Conservation (phyloP, 2,113 vertebrate genomes). For the Brienomyrus longianalis region DNA sequence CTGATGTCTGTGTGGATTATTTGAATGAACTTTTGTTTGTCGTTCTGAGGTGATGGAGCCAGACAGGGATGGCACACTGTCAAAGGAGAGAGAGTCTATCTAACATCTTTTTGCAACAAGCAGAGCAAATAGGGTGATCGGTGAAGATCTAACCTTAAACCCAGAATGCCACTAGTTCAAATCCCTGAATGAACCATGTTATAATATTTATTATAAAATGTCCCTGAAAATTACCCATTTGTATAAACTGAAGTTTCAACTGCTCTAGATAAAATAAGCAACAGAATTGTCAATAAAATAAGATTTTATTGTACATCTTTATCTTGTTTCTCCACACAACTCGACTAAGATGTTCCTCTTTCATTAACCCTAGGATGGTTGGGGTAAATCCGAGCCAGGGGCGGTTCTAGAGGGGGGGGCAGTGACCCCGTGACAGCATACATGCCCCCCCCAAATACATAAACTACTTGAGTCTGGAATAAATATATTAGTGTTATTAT, state of each 20-base stretch:
- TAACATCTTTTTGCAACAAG: not conserved
- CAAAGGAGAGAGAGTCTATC: not conserved
- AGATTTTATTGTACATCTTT: not conserved
- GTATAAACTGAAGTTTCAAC: not conserved
- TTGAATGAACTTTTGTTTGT: slow-evolving; percentile 12
- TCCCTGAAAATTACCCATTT: not conserved
- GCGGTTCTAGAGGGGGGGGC: too few relatives aligned
- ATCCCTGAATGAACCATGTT: not conserved
- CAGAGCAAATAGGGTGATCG: not conserved
- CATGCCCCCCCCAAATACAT: too few relatives aligned
- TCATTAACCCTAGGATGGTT: not conserved
- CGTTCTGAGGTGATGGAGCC: not conserved
- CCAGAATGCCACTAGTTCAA: not conserved
- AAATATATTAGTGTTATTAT: too few relatives aligned
- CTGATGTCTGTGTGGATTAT: not conserved
- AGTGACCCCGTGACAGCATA: too few relatives aligned
- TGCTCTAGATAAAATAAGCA: not conserved
- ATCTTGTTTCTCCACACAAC: not conserved
- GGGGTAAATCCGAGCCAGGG: not conserved
- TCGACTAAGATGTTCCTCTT: not conserved
- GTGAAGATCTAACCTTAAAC: not conserved
- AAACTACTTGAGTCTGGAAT: too few relatives aligned
- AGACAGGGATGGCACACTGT: not conserved
- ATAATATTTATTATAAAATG: not conserved
- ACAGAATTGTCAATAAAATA: not conserved